Percentiles rank a stretch among this genome's conserved stretches.
Evolutionary conservation across 64 coral and sea anemone species (phyloP).

Genomic region (Montipora cactus): DNA sequence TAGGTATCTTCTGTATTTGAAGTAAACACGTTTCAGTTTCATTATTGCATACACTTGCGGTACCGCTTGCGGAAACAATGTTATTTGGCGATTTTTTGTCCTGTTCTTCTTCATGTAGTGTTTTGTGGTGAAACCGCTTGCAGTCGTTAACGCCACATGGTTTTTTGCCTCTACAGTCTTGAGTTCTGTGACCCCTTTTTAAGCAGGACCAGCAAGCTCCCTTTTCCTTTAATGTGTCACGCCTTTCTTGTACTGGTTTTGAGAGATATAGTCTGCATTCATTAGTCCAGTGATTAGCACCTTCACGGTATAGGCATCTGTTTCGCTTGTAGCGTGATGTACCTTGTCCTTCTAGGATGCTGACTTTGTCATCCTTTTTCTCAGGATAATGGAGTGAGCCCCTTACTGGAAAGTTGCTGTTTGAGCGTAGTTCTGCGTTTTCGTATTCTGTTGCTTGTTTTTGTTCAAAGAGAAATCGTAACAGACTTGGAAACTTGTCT

Average conservation of each 20-base stretch:
- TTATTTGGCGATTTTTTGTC: no score
- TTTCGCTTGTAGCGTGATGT: no score
- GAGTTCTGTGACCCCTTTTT: background rate
- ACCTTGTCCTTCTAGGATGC: no score
- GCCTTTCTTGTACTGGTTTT: background rate
- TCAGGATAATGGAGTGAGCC: background rate
- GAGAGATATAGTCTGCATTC: background rate
- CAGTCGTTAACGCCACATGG: background rate
- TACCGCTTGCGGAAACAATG: background rate
- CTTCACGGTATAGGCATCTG: no score
- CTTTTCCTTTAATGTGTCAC: background rate
- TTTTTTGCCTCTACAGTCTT: background rate
- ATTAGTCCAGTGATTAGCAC: background rate
- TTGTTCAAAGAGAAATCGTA: background rate
- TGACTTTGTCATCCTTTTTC: background rate
- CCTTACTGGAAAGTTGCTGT: background rate
- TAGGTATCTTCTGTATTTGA: background rate
- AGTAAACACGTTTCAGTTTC: background rate
- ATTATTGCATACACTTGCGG: background rate
- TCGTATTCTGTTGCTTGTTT: background rate
- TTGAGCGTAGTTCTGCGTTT: background rate
- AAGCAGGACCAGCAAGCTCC: background rate
- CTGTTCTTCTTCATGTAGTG: background rate
- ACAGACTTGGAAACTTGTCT: background rate
- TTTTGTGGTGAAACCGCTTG: background rate